Percentiles rank a stretch among this genome's conserved stretches.
phyloP scores from a whole-genome alignment of 92 coral and sea anemone species.

The Montipora capitata region DNA sequence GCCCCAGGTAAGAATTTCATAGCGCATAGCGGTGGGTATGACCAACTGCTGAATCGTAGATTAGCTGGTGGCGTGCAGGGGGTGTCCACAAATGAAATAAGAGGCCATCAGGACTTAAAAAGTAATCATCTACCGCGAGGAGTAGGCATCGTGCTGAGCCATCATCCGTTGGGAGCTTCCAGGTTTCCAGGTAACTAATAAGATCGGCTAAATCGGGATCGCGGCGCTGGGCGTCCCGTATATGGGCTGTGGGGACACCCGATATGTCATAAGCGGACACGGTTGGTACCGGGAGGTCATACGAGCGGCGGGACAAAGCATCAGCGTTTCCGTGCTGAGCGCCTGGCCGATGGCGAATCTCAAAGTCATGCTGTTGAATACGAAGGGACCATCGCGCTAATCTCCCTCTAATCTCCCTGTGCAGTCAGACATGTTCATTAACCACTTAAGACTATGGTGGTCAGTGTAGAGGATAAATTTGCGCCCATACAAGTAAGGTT shows the following conservation, averaged over 20 bases:
- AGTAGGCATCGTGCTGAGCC: conserved; percentile 30
- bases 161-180: conserved; percentile 37
- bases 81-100: conserved; percentile 67
- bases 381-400: conserved; percentile 67
- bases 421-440: conserved; percentile 36
- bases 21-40: conserved; percentile 48
- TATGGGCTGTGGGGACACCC: conserved; percentile 10
- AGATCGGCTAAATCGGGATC: conserved; percentile 60
- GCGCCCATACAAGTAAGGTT: conserved; percentile 8
- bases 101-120: conserved; percentile 56
- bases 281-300: not conserved
- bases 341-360: conserved; percentile 68
- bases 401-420: conserved; percentile 9
- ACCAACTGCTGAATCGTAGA: conserved; percentile 47
- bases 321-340: conserved; percentile 63
- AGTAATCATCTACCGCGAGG: conserved; percentile 54
- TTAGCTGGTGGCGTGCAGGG: not conserved
- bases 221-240: conserved; percentile 55
- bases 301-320: conserved; percentile 63
- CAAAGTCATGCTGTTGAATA: conserved; percentile 57
- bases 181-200: conserved; percentile 45
- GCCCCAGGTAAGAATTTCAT: conserved; percentile 59
- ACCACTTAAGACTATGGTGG: conserved; percentile 64
- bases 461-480: conserved; percentile 67
- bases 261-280: conserved; percentile 26